Conservation (phyloP, 2,113 vertebrate species). For the Notothenia coriiceps region DNA sequence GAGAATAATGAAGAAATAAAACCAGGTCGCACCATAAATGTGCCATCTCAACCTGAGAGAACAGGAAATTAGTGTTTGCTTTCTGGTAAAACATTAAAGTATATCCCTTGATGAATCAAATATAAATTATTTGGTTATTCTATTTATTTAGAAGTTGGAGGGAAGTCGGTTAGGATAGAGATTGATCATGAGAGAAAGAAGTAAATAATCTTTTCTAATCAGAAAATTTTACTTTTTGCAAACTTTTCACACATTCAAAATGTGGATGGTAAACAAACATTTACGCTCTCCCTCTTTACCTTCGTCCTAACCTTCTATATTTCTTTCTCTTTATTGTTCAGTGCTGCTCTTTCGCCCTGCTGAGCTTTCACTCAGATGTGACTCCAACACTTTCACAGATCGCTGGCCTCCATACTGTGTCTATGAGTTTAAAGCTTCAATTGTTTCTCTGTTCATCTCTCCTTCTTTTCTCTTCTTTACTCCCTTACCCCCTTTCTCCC, state of each 20-base stretch:
- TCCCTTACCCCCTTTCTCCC: not conserved
- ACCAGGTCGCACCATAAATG: not conserved
- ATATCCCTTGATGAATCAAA: conserved; percentile 47
- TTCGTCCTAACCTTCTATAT: conserved; percentile 9
- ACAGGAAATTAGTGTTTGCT: conserved; percentile 71
- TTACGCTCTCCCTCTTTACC: not conserved
- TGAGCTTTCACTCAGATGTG: conserved; percentile 57
- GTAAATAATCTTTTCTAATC: conserved; percentile 6
- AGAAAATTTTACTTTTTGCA: not conserved
- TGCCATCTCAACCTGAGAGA: conserved; percentile 49
- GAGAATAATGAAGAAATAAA: conserved; percentile 30
- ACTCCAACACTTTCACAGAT: conserved; percentile 58
- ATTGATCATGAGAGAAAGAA: conserved; percentile 4
- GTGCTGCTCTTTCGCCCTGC: conserved; percentile 48
- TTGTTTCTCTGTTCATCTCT: conserved; percentile 37
- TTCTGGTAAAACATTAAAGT: conserved; percentile 55
- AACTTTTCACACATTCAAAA: not conserved
- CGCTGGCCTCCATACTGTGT: conserved; percentile 33
- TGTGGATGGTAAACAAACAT: conserved; percentile 32
- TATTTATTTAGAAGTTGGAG: conserved; percentile 26
- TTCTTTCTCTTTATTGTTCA: conserved; percentile 30
- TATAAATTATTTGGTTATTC: conserved; percentile 54
- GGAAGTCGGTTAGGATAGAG: not conserved
- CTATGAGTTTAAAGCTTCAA: conserved; percentile 30
- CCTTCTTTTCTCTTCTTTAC: conserved; percentile 26